phyloP scores from a whole-genome alignment of 64 coral and sea anemone species.

The Orbicella faveolata region DNA sequence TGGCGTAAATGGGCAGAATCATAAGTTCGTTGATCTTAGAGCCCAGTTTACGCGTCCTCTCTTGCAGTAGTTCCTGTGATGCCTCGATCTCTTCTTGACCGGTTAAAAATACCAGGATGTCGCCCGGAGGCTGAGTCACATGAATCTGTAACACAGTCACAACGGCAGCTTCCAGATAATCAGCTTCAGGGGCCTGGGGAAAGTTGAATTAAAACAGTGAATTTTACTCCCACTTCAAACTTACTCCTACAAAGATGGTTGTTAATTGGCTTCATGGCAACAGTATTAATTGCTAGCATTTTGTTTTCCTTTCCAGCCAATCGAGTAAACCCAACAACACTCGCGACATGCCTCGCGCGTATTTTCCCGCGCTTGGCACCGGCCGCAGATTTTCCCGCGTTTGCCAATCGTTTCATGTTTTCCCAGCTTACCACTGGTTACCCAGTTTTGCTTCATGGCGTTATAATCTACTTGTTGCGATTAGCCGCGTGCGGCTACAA shows the following conservation, averaged over 20 bases:
- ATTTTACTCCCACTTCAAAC: neutral
- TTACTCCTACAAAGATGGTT: neutral
- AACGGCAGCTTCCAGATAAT: conserved; percentile 94
- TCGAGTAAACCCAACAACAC: no score
- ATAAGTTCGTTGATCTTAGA: conserved; percentile 96
- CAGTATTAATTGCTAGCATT: no score
- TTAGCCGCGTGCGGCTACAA: no score
- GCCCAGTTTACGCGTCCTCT: conserved; percentile 92
- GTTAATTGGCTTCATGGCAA: neutral
- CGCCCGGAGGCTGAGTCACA: conserved; percentile 88
- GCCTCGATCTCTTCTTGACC: conserved; percentile 98
- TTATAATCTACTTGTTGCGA: no score
- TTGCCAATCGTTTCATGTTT: no score
- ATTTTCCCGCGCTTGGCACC: no score
- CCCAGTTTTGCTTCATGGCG: no score
- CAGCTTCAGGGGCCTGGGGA: conserved; percentile 94
- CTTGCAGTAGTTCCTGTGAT: conserved; percentile 84
- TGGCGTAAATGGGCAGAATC: conserved; percentile 97
- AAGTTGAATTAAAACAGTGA: neutral
- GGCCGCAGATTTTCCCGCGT: no score
- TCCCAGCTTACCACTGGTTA: no score
- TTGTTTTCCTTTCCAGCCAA: no score
- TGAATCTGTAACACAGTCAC: conserved; percentile 97
- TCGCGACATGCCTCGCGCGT: no score
- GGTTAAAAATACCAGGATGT: conserved; percentile 92